Percentiles rank a stretch among this genome's conserved stretches.
Evolutionary conservation across 2,797 vertebrate genomes (phyloP).

Genomic region (Phataginus tetradactyla): DNA sequence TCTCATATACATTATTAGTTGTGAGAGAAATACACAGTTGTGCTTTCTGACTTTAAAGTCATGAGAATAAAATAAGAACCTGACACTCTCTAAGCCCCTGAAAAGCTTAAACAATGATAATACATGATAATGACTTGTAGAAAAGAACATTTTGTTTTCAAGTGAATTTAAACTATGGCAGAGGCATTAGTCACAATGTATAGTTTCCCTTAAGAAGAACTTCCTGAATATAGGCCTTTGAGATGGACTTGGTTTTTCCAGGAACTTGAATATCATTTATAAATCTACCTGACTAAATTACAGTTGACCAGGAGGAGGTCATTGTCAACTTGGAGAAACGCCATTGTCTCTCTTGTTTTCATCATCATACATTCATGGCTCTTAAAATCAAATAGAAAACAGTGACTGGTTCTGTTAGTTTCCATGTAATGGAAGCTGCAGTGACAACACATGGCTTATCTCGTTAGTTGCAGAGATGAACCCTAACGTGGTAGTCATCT

Average conservation of each 20-base stretch:
- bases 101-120: constrained; percentile 15
- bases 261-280: not conserved
- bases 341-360: not conserved
- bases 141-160: not conserved
- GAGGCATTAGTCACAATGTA: not conserved
- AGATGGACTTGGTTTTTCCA: not conserved
- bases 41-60: constrained; percentile 51
- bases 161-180: not conserved
- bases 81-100: not conserved
- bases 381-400: not conserved
- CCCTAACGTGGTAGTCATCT: constrained; percentile 95
- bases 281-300: not conserved
- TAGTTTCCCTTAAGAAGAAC: not conserved
- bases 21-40: constrained; percentile 2
- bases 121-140: not conserved
- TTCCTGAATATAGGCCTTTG: not conserved
- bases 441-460: constrained; percentile 57
- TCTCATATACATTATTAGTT: constrained; percentile 54
- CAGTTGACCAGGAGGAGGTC: not conserved
- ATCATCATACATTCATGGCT: not conserved
- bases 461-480: constrained; percentile 94
- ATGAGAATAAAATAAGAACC: not conserved
- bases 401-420: not conserved
- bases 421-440: not conserved
- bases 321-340: not conserved